These are phyloP conservation scores for Hetaerina americana DNA, from an alignment of 1,140 invertebrate species.

Conservation along the genomic window DNA sequence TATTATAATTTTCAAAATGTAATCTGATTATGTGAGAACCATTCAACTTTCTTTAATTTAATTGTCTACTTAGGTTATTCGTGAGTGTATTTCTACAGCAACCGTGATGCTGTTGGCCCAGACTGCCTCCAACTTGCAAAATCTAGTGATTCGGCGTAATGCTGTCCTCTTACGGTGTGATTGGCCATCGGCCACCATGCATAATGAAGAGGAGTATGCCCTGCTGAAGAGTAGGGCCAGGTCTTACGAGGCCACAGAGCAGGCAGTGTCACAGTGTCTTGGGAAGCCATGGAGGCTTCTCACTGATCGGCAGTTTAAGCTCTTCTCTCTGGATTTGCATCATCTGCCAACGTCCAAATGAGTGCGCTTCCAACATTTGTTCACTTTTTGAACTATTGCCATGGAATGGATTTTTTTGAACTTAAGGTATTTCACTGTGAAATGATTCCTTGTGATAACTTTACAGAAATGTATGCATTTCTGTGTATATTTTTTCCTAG, in stretches of 20 bases:
- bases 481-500: no score
- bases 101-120: constrained; percentile 61
- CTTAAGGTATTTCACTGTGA: no score
- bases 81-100: constrained; percentile 65
- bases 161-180: constrained; percentile 55
- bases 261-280: constrained; percentile 53
- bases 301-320: constrained; percentile 54
- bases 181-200: constrained; percentile 50
- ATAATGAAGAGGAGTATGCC: constrained; percentile 49
- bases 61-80: constrained; percentile 42
- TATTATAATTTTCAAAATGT: no score
- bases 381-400: no score
- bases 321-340: constrained; percentile 16
- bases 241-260: constrained; percentile 49
- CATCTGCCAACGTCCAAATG: no score
- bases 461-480: no score
- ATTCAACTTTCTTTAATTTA: no score
- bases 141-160: constrained; percentile 55
- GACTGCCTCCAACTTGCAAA: constrained; percentile 45
- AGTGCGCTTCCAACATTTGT: no score
- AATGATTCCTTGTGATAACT: no score
- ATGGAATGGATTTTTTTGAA: no score
- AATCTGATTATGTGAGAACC: no score
- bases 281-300: constrained; percentile 57
- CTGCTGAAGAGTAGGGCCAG: constrained; percentile 47